Percentiles rank a stretch among this genome's conserved stretches.
Conservation (phyloP, 2,888 invertebrate species). For the Tetragonula carbonaria region DNA sequence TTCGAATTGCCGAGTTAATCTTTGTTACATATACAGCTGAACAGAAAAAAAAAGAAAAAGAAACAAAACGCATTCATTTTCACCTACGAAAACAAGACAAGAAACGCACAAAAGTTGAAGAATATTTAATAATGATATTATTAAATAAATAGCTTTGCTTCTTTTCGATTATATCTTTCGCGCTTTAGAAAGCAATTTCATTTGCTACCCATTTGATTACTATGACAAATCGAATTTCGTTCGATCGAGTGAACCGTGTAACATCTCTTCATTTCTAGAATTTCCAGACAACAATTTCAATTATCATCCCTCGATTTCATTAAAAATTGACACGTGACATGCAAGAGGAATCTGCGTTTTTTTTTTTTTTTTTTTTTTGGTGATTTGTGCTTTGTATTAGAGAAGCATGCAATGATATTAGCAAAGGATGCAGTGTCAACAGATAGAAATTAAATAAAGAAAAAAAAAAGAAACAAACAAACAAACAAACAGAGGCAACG, state of each 20-base stretch:
- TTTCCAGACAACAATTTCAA: not conserved
- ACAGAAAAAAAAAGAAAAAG: not conserved
- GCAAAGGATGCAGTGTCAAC: not conserved
- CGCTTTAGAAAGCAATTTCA: not conserved
- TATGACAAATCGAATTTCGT: not conserved
- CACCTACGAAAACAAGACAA: not conserved
- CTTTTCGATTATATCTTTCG: not conserved
- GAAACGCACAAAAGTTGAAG: not conserved
- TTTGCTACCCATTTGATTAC: not conserved
- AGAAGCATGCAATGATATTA: constrained; percentile 12
- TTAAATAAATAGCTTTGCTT: not conserved
- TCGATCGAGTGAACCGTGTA: not conserved
- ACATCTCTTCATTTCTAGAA: too few relatives aligned
- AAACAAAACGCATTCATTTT: not conserved
- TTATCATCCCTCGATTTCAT: not conserved
- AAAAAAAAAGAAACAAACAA: not conserved
- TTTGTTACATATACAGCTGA: not conserved
- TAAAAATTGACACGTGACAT: not conserved
- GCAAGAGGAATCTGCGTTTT: not conserved
- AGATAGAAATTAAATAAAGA: not conserved
- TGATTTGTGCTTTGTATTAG: not conserved
- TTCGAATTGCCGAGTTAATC: constrained; percentile 17
- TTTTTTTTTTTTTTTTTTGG: not conserved
- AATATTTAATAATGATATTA: not conserved
- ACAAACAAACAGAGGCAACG: not conserved